Conservation (phyloP, 1,140 invertebrate species). For the Trichomalopsis sarcophagae region DNA sequence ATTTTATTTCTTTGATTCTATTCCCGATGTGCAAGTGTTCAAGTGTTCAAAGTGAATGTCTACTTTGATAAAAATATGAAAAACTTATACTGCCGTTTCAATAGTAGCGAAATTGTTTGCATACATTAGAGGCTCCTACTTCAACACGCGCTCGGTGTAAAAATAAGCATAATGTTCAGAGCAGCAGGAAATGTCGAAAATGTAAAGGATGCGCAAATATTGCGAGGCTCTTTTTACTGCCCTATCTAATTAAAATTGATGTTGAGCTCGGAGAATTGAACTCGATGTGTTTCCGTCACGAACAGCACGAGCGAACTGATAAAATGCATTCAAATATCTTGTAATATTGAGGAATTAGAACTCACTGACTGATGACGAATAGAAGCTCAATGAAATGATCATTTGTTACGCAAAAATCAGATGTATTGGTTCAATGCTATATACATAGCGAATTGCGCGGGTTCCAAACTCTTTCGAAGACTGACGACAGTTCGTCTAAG, state of each 20-base stretch:
- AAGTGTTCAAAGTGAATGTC: neutral
- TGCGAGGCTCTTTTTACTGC: neutral
- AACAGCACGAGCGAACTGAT: neutral
- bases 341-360: conserved; percentile 21
- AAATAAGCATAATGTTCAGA: neutral
- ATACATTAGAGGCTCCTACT: neutral
- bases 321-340: too few species aligned
- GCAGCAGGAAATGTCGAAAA: too few species aligned
- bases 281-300: neutral
- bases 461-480: conserved; percentile 37
- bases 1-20: neutral
- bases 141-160: neutral
- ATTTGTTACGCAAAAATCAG: neutral
- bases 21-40: neutral
- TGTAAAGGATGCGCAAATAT: neutral
- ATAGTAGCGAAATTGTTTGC: conserved; percentile 7
- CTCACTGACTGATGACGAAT: neutral
- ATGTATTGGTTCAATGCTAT: neutral
- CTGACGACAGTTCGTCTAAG: neutral
- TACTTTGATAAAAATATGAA: neutral
- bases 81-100: conserved; percentile 5
- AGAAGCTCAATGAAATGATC: neutral
- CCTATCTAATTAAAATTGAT: neutral
- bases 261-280: neutral
- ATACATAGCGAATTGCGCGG: neutral